Evolutionary conservation across 2,888 invertebrate species (phyloP).

Genomic region (Acanthosoma haemorrhoidale): DNA sequence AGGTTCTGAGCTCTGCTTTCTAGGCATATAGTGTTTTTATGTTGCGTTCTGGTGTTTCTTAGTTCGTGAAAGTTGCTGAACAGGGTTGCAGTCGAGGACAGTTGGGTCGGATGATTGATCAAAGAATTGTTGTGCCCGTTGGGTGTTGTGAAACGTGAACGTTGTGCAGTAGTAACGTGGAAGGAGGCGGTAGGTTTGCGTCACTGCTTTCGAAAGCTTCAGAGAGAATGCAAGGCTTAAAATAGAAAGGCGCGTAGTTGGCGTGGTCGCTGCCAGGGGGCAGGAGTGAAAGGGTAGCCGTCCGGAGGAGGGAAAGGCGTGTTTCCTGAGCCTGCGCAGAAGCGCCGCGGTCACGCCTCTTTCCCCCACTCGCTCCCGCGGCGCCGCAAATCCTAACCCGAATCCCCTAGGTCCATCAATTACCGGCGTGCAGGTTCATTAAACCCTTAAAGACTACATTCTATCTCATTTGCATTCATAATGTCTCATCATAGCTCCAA

Average conservation of each 20-base stretch:
- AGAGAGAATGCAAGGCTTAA: constrained; percentile 6
- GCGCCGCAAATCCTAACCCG: neutral
- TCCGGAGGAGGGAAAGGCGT: neutral
- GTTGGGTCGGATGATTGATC: neutral
- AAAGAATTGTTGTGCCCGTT: neutral
- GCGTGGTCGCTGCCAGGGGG: neutral
- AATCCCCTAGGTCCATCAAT: too few relatives aligned
- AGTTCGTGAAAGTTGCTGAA: too few relatives aligned
- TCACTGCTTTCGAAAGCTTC: constrained; percentile 10
- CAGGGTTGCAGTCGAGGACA: too few relatives aligned
- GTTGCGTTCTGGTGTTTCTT: too few relatives aligned
- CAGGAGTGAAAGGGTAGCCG: neutral
- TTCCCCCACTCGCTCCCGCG: neutral
- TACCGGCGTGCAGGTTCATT: too few relatives aligned
- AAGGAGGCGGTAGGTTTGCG: constrained; percentile 1
- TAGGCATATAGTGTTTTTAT: too few relatives aligned
- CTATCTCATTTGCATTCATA: too few relatives aligned
- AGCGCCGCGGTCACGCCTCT: neutral
- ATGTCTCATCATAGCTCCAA: too few relatives aligned
- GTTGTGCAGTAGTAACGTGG: neutral
- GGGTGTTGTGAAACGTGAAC: neutral
- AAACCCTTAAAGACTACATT: too few relatives aligned
- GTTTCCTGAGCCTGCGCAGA: neutral
- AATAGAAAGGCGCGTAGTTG: neutral
- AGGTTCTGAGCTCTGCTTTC: too few relatives aligned